Evolutionary conservation across 2,113 vertebrate species (phyloP), one percentile per base, ranked within the genome.

Genomic region (Oreotrochilus melanogaster): DNA sequence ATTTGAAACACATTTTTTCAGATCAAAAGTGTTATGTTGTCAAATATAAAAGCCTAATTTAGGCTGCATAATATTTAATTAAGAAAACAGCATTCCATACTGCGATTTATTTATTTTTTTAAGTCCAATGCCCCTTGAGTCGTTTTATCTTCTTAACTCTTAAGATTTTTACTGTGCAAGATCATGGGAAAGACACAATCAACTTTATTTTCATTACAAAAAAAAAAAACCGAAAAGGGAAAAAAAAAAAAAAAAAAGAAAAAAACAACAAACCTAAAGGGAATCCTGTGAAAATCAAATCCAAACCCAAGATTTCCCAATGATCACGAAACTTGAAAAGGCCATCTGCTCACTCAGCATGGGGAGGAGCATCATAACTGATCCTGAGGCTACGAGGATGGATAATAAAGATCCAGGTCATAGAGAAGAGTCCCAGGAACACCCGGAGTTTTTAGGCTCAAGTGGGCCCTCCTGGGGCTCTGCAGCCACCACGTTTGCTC

Each of bases 11-110:
- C 50, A 88, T 95, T 96, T 95, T 94, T 95, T 92, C 81, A 95
- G 94, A 97, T 97, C 96, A 97, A 96, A 98, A 96, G 89, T 78
- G 83, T 94, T 92, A 86, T 80, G 53, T 56, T 76, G 89, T 91
- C 96, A 95, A 83, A 96, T 92, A 88, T 94, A 95, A 95, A 93
- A 78, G 90, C 89, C 74, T 51, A 78, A 92, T 94, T 91, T 92
- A 89, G 71, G 48, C 95, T 45, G 72, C 85, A 66, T 80, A 88
- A 88, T 90, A 91, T 91, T 95, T 94, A 95, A 97, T 89, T 79
- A 92, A 95, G 82, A 72, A 95, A 87, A 88, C n/a, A 73, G 62
- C 69, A 93, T 96, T 92, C 93, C 92, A 84, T 89, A 86, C 65
- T 56, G 82, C 80, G 81, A 91, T 87, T 95, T 95, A 78, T 95